Base-by-base conservation (phyloP, 2,888 invertebrate genomes). In the Lutraria lutraria region DNA sequence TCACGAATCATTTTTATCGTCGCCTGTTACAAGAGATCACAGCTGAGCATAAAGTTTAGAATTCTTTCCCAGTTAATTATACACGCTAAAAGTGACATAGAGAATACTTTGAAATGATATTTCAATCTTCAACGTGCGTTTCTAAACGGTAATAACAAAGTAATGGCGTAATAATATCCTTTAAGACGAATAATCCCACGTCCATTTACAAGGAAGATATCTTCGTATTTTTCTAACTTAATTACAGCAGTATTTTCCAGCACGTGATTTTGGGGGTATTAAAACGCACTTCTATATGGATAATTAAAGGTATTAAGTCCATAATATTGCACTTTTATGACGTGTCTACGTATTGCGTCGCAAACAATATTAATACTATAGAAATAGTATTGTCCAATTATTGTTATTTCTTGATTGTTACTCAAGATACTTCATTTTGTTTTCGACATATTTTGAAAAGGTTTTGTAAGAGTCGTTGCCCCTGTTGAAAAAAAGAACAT, bases 81-180 rank as follows among this genome's bases (percentile, higher is more conserved):
- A 63, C 63, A 63, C n/a, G n/a, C n/a, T 63, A 21, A 63, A 63
- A 63, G n/a, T 25, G 25, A 15, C 63, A 63, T 2, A 25, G 25
- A 3, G 63, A 63, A 25, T 16, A 12, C 63, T n/a, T 63, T n/a
- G 2, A 19, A 21, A 25, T 21, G n/a, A n/a, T 63, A 25, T 25
- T 63, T 25, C 25, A 63, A 63, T 63, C 63, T 63, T 63, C n/a
- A 3, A 21, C 21, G 25, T 63, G 63, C 25, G 4, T 19, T 63
- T 63, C 21, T 63, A 63, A 25, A 25, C 21, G 63, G 63, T n/a
- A 25, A 63, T 63, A 63, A 63, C 63, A n/a, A n/a, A 63, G 4
- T 63, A 63, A 63, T 63, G 63, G 63, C 63, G 63, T 63, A 63
- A 63, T 63, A 63, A 63, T 63, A 19, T 63, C 63, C 21, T 63